A percentile compares a stretch with the other conserved stretches of the same genome.
phyloP scores from a whole-genome alignment of 2,797 vertebrate genomes.

The Ctenopoma multispine region DNA sequence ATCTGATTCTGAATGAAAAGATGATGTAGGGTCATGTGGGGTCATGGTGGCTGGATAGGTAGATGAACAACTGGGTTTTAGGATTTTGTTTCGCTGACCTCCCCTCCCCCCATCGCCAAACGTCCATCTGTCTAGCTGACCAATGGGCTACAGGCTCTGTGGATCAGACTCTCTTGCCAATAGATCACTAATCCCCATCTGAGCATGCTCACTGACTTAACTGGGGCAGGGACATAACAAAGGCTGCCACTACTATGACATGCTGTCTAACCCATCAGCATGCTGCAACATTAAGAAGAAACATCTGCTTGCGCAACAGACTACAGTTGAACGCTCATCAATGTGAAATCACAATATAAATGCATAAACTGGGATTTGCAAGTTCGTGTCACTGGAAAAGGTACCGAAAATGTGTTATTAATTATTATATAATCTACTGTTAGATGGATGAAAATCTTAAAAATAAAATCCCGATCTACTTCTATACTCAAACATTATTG shows the following conservation, averaged over 20 bases:
- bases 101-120: constrained; percentile 35
- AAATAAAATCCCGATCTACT: constrained; percentile 12
- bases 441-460: constrained; percentile 8
- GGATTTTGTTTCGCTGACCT: constrained; percentile 63
- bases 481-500: not conserved
- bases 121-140: constrained; percentile 70
- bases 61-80: constrained; percentile 50
- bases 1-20: constrained; percentile 43
- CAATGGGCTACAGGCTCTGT: constrained; percentile 60
- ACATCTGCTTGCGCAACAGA: not conserved
- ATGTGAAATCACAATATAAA: constrained; percentile 11
- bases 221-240: constrained; percentile 65
- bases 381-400: constrained; percentile 16
- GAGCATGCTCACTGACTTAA: constrained; percentile 72
- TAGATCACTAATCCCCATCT: constrained; percentile 76
- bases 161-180: constrained; percentile 76
- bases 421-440: constrained; percentile 28
- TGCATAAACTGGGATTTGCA: constrained; percentile 22
- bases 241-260: constrained; percentile 51
- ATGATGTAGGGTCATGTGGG: constrained; percentile 32
- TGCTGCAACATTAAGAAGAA: constrained; percentile 28
- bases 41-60: constrained; percentile 44
- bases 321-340: not conserved
- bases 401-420: constrained; percentile 13
- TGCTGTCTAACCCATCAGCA: constrained; percentile 30